Conservation (phyloP, 2,888 invertebrate species). For the Rhimphoctona megacephalus region DNA sequence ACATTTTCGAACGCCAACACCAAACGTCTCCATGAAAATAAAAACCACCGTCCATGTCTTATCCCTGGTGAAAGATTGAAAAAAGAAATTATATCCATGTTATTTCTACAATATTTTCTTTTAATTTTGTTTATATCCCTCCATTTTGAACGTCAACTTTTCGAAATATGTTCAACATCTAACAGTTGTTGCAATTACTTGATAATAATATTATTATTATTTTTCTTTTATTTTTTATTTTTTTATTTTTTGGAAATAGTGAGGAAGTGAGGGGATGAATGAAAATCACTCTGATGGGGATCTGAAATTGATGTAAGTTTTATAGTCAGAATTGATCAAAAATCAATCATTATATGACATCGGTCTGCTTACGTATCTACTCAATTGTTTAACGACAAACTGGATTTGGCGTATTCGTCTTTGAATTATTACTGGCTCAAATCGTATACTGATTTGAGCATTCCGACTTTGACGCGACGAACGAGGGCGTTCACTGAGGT, state of each 20-base stretch:
- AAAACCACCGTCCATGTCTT: not conserved
- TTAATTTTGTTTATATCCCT: not conserved
- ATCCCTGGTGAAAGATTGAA: not conserved
- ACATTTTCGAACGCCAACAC: not conserved
- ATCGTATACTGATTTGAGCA: not conserved
- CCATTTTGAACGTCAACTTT: not conserved
- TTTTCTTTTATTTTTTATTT: too few relatives aligned
- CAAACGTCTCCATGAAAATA: not conserved
- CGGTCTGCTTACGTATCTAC: not conserved
- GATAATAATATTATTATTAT: not conserved
- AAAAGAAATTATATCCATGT: not conserved
- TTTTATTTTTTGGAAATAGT: too few relatives aligned
- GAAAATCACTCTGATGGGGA: too few relatives aligned
- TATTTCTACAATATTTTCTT: not conserved
- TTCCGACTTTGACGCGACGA: not conserved
- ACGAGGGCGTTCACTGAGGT: not conserved
- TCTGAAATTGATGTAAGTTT: not conserved
- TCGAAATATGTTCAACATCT: not conserved
- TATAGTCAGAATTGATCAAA: not conserved
- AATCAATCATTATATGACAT: not conserved
- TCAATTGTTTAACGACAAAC: not conserved
- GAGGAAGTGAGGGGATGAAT: too few relatives aligned
- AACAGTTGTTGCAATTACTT: not conserved
- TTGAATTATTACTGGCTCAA: not conserved
- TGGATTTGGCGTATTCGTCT: not conserved